A percentile compares a stretch with the other conserved stretches of the same genome.
Evolutionary conservation across 2,113 vertebrate genomes (phyloP).

Genomic region (Ardeotis arabs): DNA sequence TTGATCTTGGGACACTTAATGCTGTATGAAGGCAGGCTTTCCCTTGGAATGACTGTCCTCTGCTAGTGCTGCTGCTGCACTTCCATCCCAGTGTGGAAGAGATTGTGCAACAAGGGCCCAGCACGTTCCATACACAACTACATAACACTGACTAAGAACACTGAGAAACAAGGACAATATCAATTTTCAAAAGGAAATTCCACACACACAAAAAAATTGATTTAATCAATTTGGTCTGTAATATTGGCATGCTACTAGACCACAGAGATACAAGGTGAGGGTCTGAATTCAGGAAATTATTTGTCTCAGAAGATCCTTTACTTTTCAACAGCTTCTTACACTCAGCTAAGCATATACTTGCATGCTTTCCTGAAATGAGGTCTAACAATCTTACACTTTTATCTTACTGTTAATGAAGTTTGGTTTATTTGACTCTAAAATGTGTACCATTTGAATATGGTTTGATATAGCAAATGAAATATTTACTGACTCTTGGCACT

Average conservation of each 20-base stretch:
- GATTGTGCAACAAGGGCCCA: not conserved
- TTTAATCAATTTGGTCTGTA: not conserved
- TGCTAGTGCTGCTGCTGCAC: not conserved
- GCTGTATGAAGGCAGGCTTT: not conserved
- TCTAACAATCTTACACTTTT: not conserved
- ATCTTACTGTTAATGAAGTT: not conserved
- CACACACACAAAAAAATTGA: not conserved
- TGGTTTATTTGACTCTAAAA: not conserved
- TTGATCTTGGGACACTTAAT: not conserved
- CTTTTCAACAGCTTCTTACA: not conserved
- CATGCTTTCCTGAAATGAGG: not conserved
- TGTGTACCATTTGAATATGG: not conserved
- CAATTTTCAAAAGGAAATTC: not conserved
- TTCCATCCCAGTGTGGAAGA: not conserved
- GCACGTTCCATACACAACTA: accelerated
- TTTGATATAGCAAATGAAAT: not conserved
- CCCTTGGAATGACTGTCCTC: not conserved
- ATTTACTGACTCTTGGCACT: conserved; percentile 1
- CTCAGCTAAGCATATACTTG: not conserved
- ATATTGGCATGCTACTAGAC: not conserved
- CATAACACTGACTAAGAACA: not conserved
- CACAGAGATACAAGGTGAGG: not conserved
- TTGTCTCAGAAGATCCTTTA: not conserved
- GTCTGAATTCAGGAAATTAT: not conserved
- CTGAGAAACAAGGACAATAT: not conserved